Base-by-base conservation (phyloP, 2,888 invertebrate genomes). In the Lamellibrachia columna region DNA sequence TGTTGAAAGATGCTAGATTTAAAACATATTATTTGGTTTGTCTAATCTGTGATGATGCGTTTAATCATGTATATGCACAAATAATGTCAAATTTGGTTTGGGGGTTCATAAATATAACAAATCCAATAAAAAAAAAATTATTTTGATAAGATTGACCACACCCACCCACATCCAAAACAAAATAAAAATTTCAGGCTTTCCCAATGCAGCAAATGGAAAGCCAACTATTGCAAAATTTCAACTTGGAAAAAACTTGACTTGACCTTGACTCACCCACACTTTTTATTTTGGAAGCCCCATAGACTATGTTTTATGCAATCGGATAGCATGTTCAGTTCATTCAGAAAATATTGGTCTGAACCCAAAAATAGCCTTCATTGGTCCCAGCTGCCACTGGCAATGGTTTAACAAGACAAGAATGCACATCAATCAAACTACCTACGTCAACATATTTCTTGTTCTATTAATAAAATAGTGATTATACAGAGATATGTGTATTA, bases 381-480 rank as follows among this genome's bases (percentile, higher is more conserved):
- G 75, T 75, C n/a, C n/a, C 75, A 75, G 75, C 75, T 75, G 75
- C 22, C 75, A 22, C 75, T 75, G 75, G 75, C 75, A 22, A n/a
- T 75, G 11, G 75, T 75, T 75, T 75, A 75, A 75, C 75, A 75
- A 75, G 75, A 75, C 75, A 75, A n/a, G 22, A 75, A 75, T n/a
- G n/a, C n/a, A n/a, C 75, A 75, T 75, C 75, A 75, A 75, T 75
- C 75, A 75, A 6, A 22, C 22, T 75, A 75, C 75, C 75, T 75
- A 75, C 75, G 75, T 75, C 75, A 75, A 75, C 75, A 75, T 75
- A 75, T 15, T 75, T 75, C 75, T 75, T 75, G 75, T 75, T 75
- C 75, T 75, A 75, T 75, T 75, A 75, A 75, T 75, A 75, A 75
- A 75, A 75, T 22, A n/a, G 75, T 75, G 75, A 75, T 75, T 75